phyloP scores from a whole-genome alignment of 1,140 invertebrate species.

The Drosophila pectinifera region DNA sequence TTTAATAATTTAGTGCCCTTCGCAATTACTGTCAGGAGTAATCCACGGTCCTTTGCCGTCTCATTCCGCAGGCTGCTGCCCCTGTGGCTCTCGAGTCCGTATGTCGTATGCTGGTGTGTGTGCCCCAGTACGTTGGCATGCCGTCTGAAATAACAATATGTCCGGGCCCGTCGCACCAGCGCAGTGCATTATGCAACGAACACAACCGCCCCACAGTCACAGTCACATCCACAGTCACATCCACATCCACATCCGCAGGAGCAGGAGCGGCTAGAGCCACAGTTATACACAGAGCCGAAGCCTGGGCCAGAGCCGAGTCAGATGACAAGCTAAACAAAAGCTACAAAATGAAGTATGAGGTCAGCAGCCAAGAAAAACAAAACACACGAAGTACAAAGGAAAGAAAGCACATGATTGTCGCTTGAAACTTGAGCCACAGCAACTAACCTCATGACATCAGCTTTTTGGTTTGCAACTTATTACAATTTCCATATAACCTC shows the following conservation, averaged over 20 bases:
- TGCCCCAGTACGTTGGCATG: slow-evolving; percentile 50
- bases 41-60: slow-evolving; percentile 58
- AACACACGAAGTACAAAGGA: slow-evolving; percentile 41
- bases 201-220: slow-evolving; percentile 17
- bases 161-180: slow-evolving; percentile 37
- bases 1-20: slow-evolving; percentile 63
- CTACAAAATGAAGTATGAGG: slow-evolving; percentile 82
- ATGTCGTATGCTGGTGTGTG: background rate
- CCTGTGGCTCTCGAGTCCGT: background rate
- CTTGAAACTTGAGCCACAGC: slow-evolving; percentile 81
- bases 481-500: slow-evolving; percentile 81
- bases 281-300: slow-evolving; percentile 16
- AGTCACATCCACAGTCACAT: background rate
- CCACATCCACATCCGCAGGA: background rate
- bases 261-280: background rate
- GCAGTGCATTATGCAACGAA: slow-evolving; percentile 69
- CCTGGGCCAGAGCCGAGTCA: slow-evolving; percentile 28
- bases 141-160: slow-evolving; percentile 44
- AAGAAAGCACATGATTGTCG: slow-evolving; percentile 80
- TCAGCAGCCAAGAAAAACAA: slow-evolving; percentile 66
- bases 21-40: slow-evolving; percentile 71
- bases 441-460: slow-evolving; percentile 83
- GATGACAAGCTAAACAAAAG: slow-evolving; percentile 76
- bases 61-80: slow-evolving; percentile 38
- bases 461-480: slow-evolving; percentile 82